Percentiles rank a stretch among this genome's conserved stretches.
These are phyloP conservation scores for Eudyptes chrysolophus DNA, from an alignment of 2,113 vertebrate genomes.

Conservation along the genomic window DNA sequence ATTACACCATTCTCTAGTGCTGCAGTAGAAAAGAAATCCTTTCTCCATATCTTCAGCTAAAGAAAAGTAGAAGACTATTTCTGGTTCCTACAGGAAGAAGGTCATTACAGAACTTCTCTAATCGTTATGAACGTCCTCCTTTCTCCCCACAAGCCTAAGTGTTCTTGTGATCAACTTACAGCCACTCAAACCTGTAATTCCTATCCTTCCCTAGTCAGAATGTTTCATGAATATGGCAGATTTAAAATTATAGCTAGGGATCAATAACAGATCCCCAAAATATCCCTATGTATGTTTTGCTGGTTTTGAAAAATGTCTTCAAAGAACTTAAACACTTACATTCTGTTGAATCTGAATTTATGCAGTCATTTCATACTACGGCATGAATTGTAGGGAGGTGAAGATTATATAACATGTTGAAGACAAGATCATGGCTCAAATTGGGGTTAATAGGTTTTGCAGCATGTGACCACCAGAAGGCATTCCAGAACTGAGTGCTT, in stretches of 20 bases:
- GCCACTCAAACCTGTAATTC: background rate
- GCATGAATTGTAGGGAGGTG: background rate
- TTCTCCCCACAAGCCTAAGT: background rate
- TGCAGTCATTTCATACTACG: background rate
- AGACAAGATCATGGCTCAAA: background rate
- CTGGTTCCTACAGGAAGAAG: background rate
- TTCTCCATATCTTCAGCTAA: background rate
- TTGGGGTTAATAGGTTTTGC: background rate
- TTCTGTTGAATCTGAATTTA: background rate
- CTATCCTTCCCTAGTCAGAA: background rate
- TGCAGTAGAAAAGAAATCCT: background rate
- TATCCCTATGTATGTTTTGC: background rate
- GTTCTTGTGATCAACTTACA: background rate
- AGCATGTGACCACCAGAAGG: background rate
- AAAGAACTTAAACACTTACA: background rate
- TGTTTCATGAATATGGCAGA: rapidly evolving
- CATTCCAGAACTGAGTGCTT: background rate
- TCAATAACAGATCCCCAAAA: background rate
- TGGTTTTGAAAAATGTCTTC: background rate
- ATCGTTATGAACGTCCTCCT: background rate
- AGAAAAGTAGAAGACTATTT: background rate
- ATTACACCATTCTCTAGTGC: background rate
- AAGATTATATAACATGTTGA: background rate
- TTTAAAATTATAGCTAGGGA: background rate
- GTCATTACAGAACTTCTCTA: background rate